Percentiles rank a stretch among this genome's conserved stretches.
Evolutionary conservation across 2,797 vertebrate species (phyloP).

Genomic region (Limnodromus scolopaceus): DNA sequence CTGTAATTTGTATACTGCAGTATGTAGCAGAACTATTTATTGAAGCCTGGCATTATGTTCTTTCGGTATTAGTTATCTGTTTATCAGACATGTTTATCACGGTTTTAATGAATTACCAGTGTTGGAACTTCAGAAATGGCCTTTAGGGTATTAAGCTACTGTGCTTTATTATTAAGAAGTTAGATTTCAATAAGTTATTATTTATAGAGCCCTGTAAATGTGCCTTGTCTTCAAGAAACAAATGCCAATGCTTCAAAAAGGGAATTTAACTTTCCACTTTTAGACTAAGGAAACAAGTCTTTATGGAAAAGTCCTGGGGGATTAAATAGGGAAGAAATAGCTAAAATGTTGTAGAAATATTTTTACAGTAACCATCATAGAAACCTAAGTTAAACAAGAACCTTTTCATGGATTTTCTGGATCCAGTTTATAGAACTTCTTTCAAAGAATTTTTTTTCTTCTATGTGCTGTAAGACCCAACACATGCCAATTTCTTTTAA

Average conservation of each 20-base stretch:
- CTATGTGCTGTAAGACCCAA: background rate
- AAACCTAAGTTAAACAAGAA: background rate
- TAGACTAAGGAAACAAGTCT: background rate
- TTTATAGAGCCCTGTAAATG: conserved; percentile 5
- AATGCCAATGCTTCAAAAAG: background rate
- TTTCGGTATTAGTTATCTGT: conserved; percentile 9
- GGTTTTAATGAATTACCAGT: conserved; percentile 52
- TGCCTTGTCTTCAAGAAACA: background rate
- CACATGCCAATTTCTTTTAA: background rate
- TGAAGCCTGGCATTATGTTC: conserved; percentile 1
- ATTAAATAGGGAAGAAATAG: conserved; percentile 1
- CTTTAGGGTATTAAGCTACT: conserved; percentile 8
- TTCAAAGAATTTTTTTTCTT: background rate
- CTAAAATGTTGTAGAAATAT: background rate
- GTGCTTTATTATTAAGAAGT: conserved; percentile 15
- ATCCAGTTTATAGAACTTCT: background rate
- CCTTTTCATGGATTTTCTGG: background rate
- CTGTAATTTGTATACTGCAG: background rate
- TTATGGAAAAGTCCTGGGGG: background rate
- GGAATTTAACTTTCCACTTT: conserved; percentile 15
- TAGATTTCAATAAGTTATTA: conserved; percentile 23
- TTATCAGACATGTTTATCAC: conserved; percentile 52
- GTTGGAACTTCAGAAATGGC: conserved; percentile 33
- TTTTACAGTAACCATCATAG: background rate
- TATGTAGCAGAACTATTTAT: conserved; percentile 18